These are phyloP conservation scores for Acrocephalus kingi DNA, from an alignment of 2,113 vertebrate genomes.

Conservation along the genomic window DNA sequence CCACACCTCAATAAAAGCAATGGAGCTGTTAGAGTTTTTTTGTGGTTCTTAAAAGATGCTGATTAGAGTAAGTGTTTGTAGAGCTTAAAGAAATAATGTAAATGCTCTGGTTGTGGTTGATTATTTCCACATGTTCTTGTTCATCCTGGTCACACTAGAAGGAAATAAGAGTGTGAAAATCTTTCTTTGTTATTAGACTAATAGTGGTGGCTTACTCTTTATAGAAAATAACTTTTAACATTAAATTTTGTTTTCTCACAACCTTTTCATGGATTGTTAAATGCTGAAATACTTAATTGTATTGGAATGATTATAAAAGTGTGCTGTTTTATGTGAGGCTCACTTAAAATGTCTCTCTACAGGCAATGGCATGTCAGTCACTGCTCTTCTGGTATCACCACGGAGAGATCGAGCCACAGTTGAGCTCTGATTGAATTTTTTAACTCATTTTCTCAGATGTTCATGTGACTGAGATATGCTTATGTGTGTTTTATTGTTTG, in stretches of 20 bases:
- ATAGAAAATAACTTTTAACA: neutral
- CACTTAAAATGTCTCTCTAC: neutral
- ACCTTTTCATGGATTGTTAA: neutral
- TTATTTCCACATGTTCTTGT: neutral
- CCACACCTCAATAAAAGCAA: neutral
- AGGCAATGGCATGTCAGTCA: neutral
- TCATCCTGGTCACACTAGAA: neutral
- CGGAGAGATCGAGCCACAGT: neutral
- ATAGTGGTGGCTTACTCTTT: neutral
- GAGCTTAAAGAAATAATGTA: neutral
- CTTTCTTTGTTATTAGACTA: neutral
- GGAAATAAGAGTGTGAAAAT: neutral
- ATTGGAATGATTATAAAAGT: neutral
- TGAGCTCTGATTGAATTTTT: neutral
- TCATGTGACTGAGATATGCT: neutral
- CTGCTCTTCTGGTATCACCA: neutral
- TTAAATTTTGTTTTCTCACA: neutral
- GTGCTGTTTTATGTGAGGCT: neutral
- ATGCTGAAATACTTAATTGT: neutral
- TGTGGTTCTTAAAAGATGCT: neutral
- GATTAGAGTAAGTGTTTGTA: neutral
- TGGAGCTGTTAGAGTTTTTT: neutral
- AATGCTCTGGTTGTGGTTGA: neutral
- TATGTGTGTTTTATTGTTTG: neutral
- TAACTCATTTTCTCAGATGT: neutral